Evolutionary conservation across 1,140 invertebrate genomes (phyloP).

Genomic region (Papilio aristodemus): DNA sequence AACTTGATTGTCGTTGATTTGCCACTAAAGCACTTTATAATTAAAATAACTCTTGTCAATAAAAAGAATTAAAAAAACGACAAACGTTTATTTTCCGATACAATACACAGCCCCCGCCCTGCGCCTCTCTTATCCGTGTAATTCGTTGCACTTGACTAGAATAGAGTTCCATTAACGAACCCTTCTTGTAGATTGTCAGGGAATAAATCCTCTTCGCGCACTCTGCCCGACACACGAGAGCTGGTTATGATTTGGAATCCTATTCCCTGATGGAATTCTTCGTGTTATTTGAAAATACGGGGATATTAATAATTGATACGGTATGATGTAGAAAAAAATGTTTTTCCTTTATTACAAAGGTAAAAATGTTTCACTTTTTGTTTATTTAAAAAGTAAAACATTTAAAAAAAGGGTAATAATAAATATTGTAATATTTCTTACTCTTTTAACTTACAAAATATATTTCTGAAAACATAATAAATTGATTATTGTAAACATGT

Average conservation of each 20-base stretch:
- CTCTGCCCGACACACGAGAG: neutral
- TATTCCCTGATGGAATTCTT: neutral
- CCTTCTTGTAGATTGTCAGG: conserved; percentile 12
- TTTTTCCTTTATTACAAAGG: too few species aligned
- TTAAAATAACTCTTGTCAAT: neutral
- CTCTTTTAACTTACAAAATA: too few species aligned
- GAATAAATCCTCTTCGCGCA: neutral
- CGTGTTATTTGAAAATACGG: neutral
- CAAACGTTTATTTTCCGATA: neutral
- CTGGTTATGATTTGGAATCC: neutral
- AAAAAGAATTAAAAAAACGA: neutral
- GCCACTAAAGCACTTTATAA: too few species aligned
- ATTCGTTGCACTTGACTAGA: conserved; percentile 32
- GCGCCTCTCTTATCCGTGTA: conserved; percentile 26
- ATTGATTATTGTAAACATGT: too few species aligned
- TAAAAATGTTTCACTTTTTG: too few species aligned
- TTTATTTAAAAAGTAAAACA: too few species aligned
- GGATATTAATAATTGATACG: neutral
- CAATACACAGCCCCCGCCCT: neutral
- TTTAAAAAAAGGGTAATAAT: too few species aligned
- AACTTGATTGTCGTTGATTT: too few species aligned
- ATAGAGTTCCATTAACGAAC: conserved; percentile 25
- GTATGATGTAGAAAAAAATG: too few species aligned
- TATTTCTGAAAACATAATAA: too few species aligned
- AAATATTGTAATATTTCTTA: too few species aligned